Base-by-base conservation (phyloP, 1,140 invertebrate genomes). In the Drosophila murphyi region DNA sequence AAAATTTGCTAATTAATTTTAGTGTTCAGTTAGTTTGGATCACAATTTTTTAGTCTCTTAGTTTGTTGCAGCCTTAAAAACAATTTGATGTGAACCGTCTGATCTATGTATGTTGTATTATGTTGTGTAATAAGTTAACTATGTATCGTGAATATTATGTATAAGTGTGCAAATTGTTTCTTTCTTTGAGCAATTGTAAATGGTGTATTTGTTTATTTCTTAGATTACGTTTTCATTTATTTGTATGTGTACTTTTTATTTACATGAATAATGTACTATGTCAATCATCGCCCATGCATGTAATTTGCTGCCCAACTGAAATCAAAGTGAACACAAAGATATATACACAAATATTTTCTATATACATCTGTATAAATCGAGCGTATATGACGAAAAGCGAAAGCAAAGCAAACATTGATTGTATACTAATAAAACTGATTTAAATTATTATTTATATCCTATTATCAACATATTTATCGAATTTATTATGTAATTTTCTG, bases 311-410 rank as follows among this genome's bases (percentile, higher is more conserved):
- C 79, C 83, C 76, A 72, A 74, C 70, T 67, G 69, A 77, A 80
- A 68, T 79, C 63, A 87, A 87, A 88, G 67, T 75, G 72, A 88
- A 87, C 83, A 87, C 83, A 87, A 87, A 87, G 65, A 88, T 82
- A 82, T 83, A 76, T 80, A 87, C 83, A 87, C 85, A 87, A 87
- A 87, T 80, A 87, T 87, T 87, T 87, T 87, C 64, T 88, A 87
- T 80, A 37, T 69, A 48, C 43, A 60, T 62, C 35, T 64, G 52
- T 39, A 61, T 60, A 60, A 54, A 29, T 55, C 64, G 43, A 62
- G 35, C 64, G 72, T 56, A 61, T 41, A 50, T 70, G 60, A 64
- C 60, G 55, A 67, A 43, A 43, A 43, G 39, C 39, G 70, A 54
- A 20, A 32, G 64, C 59, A 61, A 68, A 70, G 68, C 75, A 82